phyloP scores from a whole-genome alignment of 2,113 vertebrate genomes.

The Ranitomeya imitator region DNA sequence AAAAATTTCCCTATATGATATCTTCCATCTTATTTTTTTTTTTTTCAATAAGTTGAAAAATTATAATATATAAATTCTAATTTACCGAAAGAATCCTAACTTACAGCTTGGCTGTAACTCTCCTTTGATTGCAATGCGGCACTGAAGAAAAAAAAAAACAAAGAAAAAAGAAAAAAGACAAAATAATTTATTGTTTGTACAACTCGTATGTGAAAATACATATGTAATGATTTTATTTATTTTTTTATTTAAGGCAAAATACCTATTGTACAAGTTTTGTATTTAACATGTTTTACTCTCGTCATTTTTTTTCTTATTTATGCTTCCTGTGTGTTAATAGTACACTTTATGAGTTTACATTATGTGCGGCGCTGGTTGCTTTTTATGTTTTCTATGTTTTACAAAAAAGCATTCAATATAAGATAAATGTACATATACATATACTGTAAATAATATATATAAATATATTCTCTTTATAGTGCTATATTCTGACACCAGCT shows the following conservation, averaged over 20 bases:
- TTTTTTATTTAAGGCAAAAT: conserved; percentile 94
- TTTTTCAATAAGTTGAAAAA: background rate
- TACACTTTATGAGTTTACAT: conserved; percentile 76
- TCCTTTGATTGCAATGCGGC: conserved; percentile 73
- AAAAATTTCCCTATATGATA: background rate
- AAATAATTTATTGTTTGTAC: conserved; percentile 99
- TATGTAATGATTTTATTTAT: conserved; percentile 96
- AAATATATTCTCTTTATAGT: conserved; percentile 53
- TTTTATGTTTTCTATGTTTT: conserved; percentile 64
- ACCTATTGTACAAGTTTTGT: conserved; percentile 77
- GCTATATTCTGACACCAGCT: conserved; percentile 62
- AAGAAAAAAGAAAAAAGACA: conserved; percentile 85
- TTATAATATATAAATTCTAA: background rate
- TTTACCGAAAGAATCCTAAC: background rate
- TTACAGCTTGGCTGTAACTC: background rate
- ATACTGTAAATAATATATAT: conserved; percentile 59
- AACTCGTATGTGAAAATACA: conserved; percentile 87
- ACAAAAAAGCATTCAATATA: conserved; percentile 68
- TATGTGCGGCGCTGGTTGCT: conserved; percentile 74
- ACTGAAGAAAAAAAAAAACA: conserved; percentile 95
- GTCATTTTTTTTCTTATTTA: conserved; percentile 70
- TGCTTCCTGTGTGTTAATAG: conserved; percentile 74
- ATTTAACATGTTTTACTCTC: conserved; percentile 77
- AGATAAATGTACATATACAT: conserved; percentile 64
- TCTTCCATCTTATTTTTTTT: background rate